Percentiles rank a stretch among this genome's conserved stretches.
Conservation (phyloP, 2,113 vertebrate genomes). For the Chaenogobius annularis region DNA sequence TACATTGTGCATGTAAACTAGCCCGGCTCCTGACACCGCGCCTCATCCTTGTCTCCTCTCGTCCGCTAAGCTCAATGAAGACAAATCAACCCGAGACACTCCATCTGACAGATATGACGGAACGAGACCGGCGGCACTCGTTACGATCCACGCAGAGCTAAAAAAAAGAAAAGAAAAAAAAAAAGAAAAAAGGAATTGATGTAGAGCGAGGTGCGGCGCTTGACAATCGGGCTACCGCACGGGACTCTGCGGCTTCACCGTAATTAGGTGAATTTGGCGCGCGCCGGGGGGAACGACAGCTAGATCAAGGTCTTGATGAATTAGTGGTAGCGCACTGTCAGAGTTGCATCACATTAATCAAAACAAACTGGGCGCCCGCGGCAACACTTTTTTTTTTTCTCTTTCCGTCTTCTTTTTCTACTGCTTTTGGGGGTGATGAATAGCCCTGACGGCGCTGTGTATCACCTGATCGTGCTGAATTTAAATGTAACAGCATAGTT, state of each 20-base stretch:
- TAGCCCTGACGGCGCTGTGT: slow-evolving; percentile 52
- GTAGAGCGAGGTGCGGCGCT: slow-evolving; percentile 62
- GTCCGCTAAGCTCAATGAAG: slow-evolving; percentile 9
- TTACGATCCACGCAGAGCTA: slow-evolving; percentile 40
- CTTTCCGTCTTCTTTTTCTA: slow-evolving; percentile 6
- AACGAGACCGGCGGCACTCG: slow-evolving; percentile 54
- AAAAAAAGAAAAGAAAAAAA: not conserved
- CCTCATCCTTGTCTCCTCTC: slow-evolving; percentile 1
- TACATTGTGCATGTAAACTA: slow-evolving; percentile 8
- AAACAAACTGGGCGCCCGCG: slow-evolving; percentile 62
- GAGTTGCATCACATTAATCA: slow-evolving; percentile 83
- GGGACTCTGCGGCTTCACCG: slow-evolving; percentile 65
- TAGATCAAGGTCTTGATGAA: slow-evolving; percentile 82
- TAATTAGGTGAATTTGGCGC: slow-evolving; percentile 83
- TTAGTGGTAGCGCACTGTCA: slow-evolving; percentile 72
- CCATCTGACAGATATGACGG: slow-evolving; percentile 51
- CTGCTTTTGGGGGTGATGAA: slow-evolving; percentile 65
- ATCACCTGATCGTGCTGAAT: slow-evolving; percentile 70
- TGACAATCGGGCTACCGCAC: slow-evolving; percentile 60
- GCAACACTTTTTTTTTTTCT: slow-evolving; percentile 63
- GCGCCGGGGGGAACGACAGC: slow-evolving; percentile 64
- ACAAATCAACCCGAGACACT: slow-evolving; percentile 12
- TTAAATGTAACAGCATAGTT: slow-evolving; percentile 61
- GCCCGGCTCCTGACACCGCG: not conserved
- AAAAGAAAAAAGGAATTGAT: slow-evolving; percentile 58